Evolutionary conservation across 2,797 vertebrate genomes (phyloP), one percentile per base, ranked within the genome.

Genomic region (Botia almorhae): DNA sequence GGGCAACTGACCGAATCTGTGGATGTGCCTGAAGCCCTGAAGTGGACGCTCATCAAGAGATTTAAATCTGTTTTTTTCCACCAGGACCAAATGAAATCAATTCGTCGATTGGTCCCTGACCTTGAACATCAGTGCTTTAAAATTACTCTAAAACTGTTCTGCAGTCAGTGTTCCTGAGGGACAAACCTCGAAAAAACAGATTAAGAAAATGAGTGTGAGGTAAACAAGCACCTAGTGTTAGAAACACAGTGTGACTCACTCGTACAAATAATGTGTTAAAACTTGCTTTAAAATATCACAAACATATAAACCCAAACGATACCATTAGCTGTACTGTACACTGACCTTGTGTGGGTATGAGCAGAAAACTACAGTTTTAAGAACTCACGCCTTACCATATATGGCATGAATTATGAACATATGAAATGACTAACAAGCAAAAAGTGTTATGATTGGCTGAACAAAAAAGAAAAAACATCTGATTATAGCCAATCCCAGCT

Each of bases 41-140:
- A 89, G 85, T 68, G 86, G 72, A 68, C 10, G n/a, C 84, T 82
- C 86, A 81, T 88, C 85, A 78, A 80, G 73, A 74, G 87, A 85
- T 87, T 86, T 90, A 92, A 93, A 93, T 93, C 91, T 89, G 89
- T 89, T 92, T 92, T 91, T 90, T 90, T 88, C 88, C 76, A 58
- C 87, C 60, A 11, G 76, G 84, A 88, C 76, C 39, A 81, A 88
- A 88, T 82, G 82, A 87, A 89, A 90, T 90, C 91, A 90, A 90
- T 91, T 88, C 85, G 86, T 84, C 89, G 88, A 92, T 92, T 90
- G 88, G 90, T 88, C 84, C 8, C 81, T 91, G 91, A 92, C 91
- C 91, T 93, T 93, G 91, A 89, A 87, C 89, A 85, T 87, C 84
- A 84, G 84, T 80, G 87, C 89, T 89, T 90, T 85, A 87, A 83